Evolutionary conservation across 2,888 invertebrate species (phyloP), one percentile per base, ranked within the genome.

Genomic region (Rosalia funebris): DNA sequence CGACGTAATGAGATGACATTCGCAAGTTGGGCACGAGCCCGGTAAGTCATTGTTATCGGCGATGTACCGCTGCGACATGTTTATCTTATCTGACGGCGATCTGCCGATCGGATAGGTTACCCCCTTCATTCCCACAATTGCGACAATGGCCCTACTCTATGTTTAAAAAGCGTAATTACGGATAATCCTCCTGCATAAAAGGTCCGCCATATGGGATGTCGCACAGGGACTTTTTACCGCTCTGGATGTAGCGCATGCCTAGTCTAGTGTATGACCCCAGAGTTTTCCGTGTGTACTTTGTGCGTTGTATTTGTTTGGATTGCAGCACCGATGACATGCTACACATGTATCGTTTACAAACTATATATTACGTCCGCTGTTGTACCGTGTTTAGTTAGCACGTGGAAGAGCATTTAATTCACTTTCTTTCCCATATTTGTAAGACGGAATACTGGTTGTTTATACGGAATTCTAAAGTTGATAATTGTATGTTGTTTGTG

Each of bases 81-180:
- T 78, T 78, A 78, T 80, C 80, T 80, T 80, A 79, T 80, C 80
- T 76, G 71, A 70, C 62, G 59, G 65, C 52, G 68, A 74, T 73
- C 72, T 72, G 60, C 55, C 55, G 57, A 60, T 60, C 59, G 57
- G 60, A 54, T 68, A 67, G 66, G 67, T 69, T 70, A 74, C 77
- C 79, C 78, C 78, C 75, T 78, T 77, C 71, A 73, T 79, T 80
- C 78, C 79, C 79, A 80, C 75, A 76, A 75, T 73, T 71, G 74
- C 71, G 73, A 79, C 78, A 79, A 79, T 78, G 76, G 76, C 69
- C 73, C 72, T 71, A 69, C 73, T 77, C 74, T 71, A 72, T 77
- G 76, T 78, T 79, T 79, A 78, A 78, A 79, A 79, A 79, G 79
- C 77, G 76, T 80, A 80, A 80, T 80, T 79, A 80, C 73, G 75